Percentiles rank a stretch among this genome's conserved stretches.
Evolutionary conservation across 2,888 invertebrate genomes (phyloP).

Genomic region (Lasioglossum leucozonium): DNA sequence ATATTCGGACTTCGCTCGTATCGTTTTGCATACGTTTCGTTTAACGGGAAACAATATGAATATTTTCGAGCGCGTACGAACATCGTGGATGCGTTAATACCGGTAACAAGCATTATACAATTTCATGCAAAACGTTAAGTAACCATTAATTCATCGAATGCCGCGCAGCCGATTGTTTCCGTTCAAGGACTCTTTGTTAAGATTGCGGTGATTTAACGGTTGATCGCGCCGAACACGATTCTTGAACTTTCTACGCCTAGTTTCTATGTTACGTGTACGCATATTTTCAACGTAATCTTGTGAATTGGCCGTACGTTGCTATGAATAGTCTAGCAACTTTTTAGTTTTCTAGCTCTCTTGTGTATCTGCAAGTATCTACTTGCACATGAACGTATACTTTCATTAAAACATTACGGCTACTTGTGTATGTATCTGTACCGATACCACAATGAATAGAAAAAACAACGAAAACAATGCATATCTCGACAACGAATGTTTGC

Average conservation of each 20-base stretch:
- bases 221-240: conserved; percentile 57
- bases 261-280: conserved; percentile 53
- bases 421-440: not conserved
- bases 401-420: not conserved
- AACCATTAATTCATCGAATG: conserved; percentile 31
- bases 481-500: not conserved
- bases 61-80: not conserved
- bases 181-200: conserved; percentile 55
- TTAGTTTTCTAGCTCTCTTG: not conserved
- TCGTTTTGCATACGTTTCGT: not conserved
- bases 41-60: not conserved
- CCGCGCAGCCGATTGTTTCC: conserved; percentile 37
- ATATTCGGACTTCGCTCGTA: not conserved
- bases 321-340: not conserved
- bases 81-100: not conserved
- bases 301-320: conserved; percentile 7
- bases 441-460: not conserved
- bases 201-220: conserved; percentile 69
- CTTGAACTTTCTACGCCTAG: conserved; percentile 64
- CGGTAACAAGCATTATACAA: conserved; percentile 8
- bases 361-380: not conserved
- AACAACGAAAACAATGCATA: not conserved
- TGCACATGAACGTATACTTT: not conserved
- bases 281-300: conserved; percentile 30
- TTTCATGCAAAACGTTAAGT: conserved; percentile 21